Conservation (phyloP, 2,797 vertebrate genomes). For the Clarias laeviceps region DNA sequence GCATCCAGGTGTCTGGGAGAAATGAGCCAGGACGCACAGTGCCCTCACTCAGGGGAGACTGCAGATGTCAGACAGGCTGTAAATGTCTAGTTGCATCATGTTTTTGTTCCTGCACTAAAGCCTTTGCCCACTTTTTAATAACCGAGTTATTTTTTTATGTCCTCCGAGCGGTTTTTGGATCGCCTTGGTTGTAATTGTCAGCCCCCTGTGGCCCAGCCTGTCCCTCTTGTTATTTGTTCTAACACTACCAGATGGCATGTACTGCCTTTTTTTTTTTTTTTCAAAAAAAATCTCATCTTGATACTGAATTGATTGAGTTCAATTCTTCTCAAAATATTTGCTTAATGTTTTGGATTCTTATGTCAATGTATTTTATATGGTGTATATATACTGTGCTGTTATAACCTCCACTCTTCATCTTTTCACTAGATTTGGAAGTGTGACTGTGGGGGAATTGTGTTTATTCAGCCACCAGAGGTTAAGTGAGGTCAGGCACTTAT, state of each 20-base stretch:
- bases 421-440: too few species aligned
- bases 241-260: constrained; percentile 10
- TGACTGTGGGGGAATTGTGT: too few species aligned
- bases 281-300: neutral
- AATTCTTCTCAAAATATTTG: neutral
- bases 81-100: neutral
- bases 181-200: neutral
- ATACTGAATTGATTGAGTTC: neutral
- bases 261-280: neutral
- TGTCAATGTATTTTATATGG: too few species aligned
- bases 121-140: neutral
- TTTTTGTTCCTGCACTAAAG: neutral
- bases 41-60: neutral
- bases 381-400: too few species aligned
- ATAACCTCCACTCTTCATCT: too few species aligned
- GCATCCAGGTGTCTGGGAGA: neutral
- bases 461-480: too few species aligned
- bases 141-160: neutral
- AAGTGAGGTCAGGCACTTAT: too few species aligned
- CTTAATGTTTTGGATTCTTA: too few species aligned
- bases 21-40: neutral
- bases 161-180: neutral
- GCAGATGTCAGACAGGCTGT: neutral
- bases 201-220: constrained; percentile 8
- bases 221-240: neutral